These are phyloP conservation scores for Nasonovia ribisnigri DNA, from an alignment of 2,888 invertebrate species.

Conservation along the genomic window DNA sequence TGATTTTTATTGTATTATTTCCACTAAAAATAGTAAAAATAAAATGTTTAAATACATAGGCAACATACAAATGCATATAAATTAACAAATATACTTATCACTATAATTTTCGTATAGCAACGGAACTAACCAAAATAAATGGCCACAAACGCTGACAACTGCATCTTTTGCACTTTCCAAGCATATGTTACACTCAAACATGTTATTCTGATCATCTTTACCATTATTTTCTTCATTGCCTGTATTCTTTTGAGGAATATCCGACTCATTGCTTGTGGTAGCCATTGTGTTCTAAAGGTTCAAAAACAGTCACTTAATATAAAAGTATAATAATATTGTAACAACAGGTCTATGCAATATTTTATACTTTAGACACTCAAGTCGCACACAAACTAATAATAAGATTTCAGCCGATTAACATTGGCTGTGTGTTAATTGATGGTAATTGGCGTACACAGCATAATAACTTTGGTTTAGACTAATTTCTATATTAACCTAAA, in stretches of 20 bases:
- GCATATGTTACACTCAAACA: constrained; percentile 99
- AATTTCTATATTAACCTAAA: not conserved
- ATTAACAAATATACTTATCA: not conserved
- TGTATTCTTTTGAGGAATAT: constrained; percentile 59
- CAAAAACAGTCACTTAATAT: not conserved
- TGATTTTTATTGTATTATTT: not conserved
- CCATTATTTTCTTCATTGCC: constrained; percentile 69
- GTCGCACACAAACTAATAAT: not conserved
- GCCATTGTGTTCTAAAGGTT: constrained; percentile 42
- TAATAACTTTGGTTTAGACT: not conserved
- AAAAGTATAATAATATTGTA: not conserved
- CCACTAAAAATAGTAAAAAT: not conserved
- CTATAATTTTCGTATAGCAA: not conserved
- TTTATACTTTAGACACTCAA: not conserved
- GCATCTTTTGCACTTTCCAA: constrained; percentile 97
- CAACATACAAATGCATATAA: not conserved
- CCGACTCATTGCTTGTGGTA: constrained; percentile 31
- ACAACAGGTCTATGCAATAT: not conserved
- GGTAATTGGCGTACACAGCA: not conserved
- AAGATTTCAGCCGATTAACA: not conserved
- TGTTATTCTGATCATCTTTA: constrained; percentile 83
- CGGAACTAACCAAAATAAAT: constrained; percentile 88
- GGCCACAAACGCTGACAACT: constrained; percentile 98
- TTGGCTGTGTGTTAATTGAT: not conserved
- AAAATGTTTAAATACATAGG: not conserved